Evolutionary conservation across 2,888 invertebrate species (phyloP), one percentile per base, ranked within the genome.

Genomic region (Apamea epomidion): DNA sequence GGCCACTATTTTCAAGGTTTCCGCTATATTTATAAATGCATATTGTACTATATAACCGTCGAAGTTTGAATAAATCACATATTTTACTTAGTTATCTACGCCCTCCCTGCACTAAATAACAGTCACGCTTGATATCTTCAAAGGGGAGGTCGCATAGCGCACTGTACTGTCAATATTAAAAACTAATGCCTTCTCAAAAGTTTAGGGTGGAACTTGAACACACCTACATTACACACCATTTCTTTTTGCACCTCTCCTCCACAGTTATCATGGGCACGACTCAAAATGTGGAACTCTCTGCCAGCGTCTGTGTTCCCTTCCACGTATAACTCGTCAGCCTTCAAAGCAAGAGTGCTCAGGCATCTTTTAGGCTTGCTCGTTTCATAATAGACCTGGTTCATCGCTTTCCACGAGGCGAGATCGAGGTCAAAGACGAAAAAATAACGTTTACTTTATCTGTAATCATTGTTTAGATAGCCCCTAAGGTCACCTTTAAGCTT

Each of bases 1-100:
- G 78, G 75, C 76, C 65, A 82, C 78, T 83, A 83, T 80, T 83
- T 88, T 86, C 90, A 91, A 91, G 90, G 90, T 81, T 78, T 74
- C 70, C 51, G 74, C 48, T 78, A 77, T 69, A 32, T 76, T 51
- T 73, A 70, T 78, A 62, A 60, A 72, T 74, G 6, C 51, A 74
- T 83, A 48, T 51, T 54, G 25, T 54, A 73, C 51, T 29, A 7
- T 29, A 21, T 72, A 76, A 32, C 21, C 21, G 42, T 60, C 16
- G 32, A 65, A 25, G 51, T 37, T 16, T 62, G 81, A 84, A 84
- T 81, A 74, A 64, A 54, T 74, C 14, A 58, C 60, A 71, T 81
- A 65, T 75, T 69, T 74, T 25, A 71, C 10, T 72, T 74, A 4
- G 29, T 69, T 60, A 74, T 25, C n/a, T 48, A 69, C 45, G 48